Conservation (phyloP, 2,113 vertebrate genomes). For the Eulemur macaco region DNA sequence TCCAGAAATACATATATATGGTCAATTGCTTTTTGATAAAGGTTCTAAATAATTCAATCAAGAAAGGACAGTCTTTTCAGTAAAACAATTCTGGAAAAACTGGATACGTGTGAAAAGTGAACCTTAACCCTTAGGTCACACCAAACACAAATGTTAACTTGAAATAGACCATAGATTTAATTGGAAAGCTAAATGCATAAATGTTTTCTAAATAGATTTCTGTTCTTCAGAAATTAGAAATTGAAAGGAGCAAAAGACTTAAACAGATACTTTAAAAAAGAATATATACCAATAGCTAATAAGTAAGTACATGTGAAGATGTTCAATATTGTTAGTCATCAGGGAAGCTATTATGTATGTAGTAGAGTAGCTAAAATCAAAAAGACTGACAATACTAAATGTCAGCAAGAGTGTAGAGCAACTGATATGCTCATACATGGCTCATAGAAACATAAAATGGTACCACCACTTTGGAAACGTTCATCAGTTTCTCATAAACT, state of each 20-base stretch:
- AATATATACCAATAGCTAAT: neutral
- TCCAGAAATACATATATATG: neutral
- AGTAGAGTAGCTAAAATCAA: neutral
- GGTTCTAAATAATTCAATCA: neutral
- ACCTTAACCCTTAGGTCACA: neutral
- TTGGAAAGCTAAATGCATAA: neutral
- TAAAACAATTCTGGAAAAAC: neutral
- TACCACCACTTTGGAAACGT: neutral
- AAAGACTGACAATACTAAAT: neutral
- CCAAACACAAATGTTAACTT: neutral
- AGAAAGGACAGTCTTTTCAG: neutral
- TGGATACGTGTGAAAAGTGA: neutral
- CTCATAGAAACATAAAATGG: neutral
- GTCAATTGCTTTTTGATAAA: neutral
- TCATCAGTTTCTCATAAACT: constrained; percentile 3
- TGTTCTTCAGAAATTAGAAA: neutral
- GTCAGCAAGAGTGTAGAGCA: neutral
- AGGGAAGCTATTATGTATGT: neutral
- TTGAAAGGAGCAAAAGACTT: neutral
- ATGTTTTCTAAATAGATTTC: neutral
- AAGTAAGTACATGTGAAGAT: neutral
- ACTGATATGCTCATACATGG: neutral
- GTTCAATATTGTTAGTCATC: neutral
- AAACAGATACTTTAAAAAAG: neutral
- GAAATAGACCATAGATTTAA: neutral